Base-by-base conservation (phyloP, 37 sponge, comb jelly and placozoan genomes). In the Chondrosia reniformis region DNA sequence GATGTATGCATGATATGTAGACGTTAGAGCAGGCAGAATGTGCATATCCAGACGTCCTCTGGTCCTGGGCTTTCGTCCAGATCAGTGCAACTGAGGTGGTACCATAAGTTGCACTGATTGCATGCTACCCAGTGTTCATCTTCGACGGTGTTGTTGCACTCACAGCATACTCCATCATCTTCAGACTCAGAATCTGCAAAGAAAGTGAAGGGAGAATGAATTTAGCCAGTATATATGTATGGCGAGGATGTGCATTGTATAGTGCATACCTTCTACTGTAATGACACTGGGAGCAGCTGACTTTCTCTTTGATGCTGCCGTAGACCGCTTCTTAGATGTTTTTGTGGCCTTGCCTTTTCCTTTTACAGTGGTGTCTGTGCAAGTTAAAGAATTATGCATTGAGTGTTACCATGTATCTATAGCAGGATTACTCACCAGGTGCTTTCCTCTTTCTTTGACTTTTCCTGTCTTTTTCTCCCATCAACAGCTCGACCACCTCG, bases 61-160 rank as follows among this genome's bases (percentile, higher is more conserved):
- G 63, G 25, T 62, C 63, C 63, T 9, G 27, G 63, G 17, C 17
- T 62, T 24, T 22, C 27, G 27, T 12, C 8, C 17, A 62, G 63
- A 62, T 62, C 63, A 24, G 63, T 62, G 27, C 63, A 62, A 28
- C 63, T 22, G 27, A 62, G 63, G n/a, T 62, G 63, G 63, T 62
- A 62, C 63, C 63, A 62, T 8, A 22, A 62, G 27, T 62, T 22
- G 27, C 63, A 62, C 27, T 62, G 25, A n/a, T 62, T 28, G n/a
- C 63, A 62, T 62, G 63, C 63, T n/a, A 62, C 63, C 63, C 63
- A 62, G 63, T 62, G 63, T 62, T 24, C 63, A 62, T 62, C 63
- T 12, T 12, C 63, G 8, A 62, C 27, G 27, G 63, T 25, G 17
- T 62, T 62, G 27, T 62, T 12, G 63, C 63, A 62, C n/a, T 62